Conservation (phyloP, 2,113 vertebrate genomes). For the Neodon shergylaensis region DNA sequence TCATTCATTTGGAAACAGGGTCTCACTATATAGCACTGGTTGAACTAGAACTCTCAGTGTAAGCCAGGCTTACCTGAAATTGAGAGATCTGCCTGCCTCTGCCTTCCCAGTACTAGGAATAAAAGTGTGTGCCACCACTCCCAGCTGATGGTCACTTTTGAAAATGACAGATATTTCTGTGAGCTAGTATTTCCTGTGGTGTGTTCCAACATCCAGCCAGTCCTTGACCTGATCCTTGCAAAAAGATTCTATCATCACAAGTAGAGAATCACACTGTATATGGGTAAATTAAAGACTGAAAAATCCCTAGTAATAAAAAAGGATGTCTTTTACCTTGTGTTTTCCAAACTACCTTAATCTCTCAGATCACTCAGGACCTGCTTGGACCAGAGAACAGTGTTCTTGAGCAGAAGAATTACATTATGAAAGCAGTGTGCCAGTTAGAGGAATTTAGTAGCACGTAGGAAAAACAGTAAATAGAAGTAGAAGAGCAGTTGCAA, state of each 20-base stretch:
- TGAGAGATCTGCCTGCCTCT: not conserved
- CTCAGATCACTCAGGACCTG: not conserved
- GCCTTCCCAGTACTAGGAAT: not conserved
- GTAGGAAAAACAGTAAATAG: not conserved
- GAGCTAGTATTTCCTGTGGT: not conserved
- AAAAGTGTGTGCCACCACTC: not conserved
- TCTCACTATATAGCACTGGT: not conserved
- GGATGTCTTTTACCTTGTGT: not conserved
- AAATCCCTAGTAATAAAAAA: not conserved
- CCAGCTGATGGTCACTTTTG: not conserved
- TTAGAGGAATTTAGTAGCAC: not conserved
- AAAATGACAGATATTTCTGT: not conserved
- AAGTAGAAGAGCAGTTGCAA: not conserved
- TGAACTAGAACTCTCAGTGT: not conserved
- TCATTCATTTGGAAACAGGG: not conserved
- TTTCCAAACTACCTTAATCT: slow-evolving; percentile 42
- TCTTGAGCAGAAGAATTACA: not conserved
- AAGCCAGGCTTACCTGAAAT: not conserved
- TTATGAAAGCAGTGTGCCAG: not conserved
- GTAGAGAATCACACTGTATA: not conserved
- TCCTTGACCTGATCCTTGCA: not conserved
- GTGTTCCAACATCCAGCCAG: not conserved
- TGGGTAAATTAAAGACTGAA: slow-evolving; percentile 34
- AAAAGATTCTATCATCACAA: not conserved
- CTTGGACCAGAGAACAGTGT: not conserved